These are phyloP conservation scores for Nematolebias whitei DNA, from an alignment of 2,113 vertebrate species.

Conservation along the genomic window DNA sequence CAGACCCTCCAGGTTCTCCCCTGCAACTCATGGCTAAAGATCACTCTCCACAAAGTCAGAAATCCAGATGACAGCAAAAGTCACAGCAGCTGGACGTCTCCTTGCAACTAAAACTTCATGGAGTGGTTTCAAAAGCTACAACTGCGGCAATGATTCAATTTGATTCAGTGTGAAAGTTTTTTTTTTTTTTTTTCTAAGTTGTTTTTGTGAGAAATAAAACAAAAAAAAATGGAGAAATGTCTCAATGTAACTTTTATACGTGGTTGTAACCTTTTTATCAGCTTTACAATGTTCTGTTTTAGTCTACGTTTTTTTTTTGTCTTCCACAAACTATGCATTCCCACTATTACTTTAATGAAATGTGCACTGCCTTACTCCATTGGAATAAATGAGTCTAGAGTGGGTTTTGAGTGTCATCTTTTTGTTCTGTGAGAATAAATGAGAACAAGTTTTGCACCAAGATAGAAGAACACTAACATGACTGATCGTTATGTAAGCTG, in stretches of 20 bases:
- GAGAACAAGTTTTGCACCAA: neutral
- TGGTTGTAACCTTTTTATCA: conserved; percentile 36
- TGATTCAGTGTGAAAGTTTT: conserved; percentile 15
- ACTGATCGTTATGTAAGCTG: conserved; percentile 8
- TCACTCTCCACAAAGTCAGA: neutral
- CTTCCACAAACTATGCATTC: conserved; percentile 41
- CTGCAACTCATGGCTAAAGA: conserved; percentile 74
- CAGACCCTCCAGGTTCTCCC: conserved; percentile 80
- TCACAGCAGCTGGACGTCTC: conserved; percentile 29
- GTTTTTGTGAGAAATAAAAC: conserved; percentile 12
- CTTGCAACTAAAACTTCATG: conserved; percentile 14
- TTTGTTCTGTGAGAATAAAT: neutral
- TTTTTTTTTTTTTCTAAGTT: conserved; percentile 16
- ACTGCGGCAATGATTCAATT: conserved; percentile 14
- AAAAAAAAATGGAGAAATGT: conserved; percentile 16
- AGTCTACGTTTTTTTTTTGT: conserved; percentile 28
- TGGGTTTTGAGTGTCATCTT: conserved; percentile 44
- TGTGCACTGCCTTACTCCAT: conserved; percentile 76
- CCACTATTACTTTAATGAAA: conserved; percentile 75
- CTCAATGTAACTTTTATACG: conserved; percentile 42
- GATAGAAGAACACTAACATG: conserved; percentile 1
- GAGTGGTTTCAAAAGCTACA: conserved; percentile 28
- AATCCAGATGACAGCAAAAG: conserved; percentile 21
- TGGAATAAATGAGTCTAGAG: conserved; percentile 70
- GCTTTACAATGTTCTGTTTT: conserved; percentile 39